A percentile compares a stretch with the other conserved stretches of the same genome.
phyloP scores from a whole-genome alignment of 2,797 vertebrate genomes.

The Orientallactaga sibirica region DNA sequence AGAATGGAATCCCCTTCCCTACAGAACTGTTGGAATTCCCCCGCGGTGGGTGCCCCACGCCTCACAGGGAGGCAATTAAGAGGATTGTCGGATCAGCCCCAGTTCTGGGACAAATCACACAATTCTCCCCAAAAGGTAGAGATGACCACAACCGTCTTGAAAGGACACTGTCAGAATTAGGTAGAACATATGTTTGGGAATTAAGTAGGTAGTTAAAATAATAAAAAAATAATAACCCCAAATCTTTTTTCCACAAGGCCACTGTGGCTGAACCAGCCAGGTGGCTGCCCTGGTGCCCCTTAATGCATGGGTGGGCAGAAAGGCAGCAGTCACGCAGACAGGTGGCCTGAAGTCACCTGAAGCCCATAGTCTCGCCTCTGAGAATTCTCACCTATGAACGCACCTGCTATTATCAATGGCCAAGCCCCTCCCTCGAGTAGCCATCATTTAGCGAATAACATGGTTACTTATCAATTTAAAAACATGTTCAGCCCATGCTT shows the following conservation, averaged over 20 bases:
- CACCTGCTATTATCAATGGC: slow-evolving; percentile 69
- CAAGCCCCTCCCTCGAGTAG: not conserved
- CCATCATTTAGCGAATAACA: slow-evolving; percentile 83
- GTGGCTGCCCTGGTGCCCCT: not conserved
- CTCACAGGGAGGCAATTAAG: not conserved
- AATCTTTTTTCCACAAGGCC: not conserved
- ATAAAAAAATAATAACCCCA: not conserved
- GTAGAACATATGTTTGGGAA: not conserved
- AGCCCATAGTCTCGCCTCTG: slow-evolving; percentile 66
- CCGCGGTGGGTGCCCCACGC: not conserved
- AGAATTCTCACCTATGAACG: slow-evolving; percentile 12
- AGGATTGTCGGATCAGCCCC: not conserved
- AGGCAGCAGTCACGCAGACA: slow-evolving; percentile 14
- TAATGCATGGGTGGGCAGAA: not conserved
- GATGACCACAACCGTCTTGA: not conserved
- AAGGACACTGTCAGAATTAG: slow-evolving; percentile 33
- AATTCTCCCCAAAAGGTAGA: not conserved
- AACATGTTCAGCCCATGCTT: slow-evolving; percentile 80
- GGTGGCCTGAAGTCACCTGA: slow-evolving; percentile 43
- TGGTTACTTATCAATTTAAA: slow-evolving; percentile 83
- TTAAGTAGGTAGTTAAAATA: not conserved
- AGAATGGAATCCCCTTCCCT: not conserved
- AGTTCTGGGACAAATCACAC: slow-evolving; percentile 24
- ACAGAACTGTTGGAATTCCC: not conserved
- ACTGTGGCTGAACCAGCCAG: not conserved